These are phyloP conservation scores for Muscicapa comitata DNA, from an alignment of 2,797 vertebrate species.

Conservation along the genomic window DNA sequence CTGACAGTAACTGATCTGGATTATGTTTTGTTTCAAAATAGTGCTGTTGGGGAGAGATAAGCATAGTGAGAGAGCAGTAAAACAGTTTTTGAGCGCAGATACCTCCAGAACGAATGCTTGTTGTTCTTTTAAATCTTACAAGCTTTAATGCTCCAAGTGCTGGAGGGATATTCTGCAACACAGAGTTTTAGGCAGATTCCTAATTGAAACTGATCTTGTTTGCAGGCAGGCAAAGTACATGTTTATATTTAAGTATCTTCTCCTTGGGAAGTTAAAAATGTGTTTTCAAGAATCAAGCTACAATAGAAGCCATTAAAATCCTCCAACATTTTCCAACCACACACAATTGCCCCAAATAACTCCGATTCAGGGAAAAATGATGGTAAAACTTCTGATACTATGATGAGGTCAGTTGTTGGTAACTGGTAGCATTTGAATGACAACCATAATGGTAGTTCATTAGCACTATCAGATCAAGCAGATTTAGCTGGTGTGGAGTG, in stretches of 20 bases:
- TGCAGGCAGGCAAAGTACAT: conserved; percentile 10
- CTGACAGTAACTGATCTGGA: conserved; percentile 9
- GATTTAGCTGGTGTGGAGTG: neutral
- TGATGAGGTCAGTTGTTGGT: conserved; percentile 1
- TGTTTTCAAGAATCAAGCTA: conserved; percentile 25
- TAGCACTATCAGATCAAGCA: neutral
- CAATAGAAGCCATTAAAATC: conserved; percentile 12
- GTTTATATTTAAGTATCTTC: neutral
- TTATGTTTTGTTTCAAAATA: conserved; percentile 52
- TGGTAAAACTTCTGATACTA: neutral
- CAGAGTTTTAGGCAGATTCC: conserved; percentile 16
- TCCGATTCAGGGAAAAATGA: conserved; percentile 10
- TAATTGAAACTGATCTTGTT: conserved; percentile 21
- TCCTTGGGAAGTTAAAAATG: neutral
- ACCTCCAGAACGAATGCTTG: neutral
- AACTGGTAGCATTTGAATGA: neutral
- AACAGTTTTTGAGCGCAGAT: neutral
- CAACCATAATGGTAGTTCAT: neutral
- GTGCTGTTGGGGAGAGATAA: conserved; percentile 28
- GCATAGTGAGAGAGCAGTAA: neutral
- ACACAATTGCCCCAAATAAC: conserved; percentile 27
- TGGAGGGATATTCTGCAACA: neutral
- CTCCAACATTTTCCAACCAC: conserved; percentile 10
- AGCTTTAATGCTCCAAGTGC: neutral
- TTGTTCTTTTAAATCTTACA: conserved; percentile 9